A percentile compares a stretch with the other conserved stretches of the same genome.
Conservation (phyloP, 2,797 vertebrate species). For the Corythornis leucogaster region DNA sequence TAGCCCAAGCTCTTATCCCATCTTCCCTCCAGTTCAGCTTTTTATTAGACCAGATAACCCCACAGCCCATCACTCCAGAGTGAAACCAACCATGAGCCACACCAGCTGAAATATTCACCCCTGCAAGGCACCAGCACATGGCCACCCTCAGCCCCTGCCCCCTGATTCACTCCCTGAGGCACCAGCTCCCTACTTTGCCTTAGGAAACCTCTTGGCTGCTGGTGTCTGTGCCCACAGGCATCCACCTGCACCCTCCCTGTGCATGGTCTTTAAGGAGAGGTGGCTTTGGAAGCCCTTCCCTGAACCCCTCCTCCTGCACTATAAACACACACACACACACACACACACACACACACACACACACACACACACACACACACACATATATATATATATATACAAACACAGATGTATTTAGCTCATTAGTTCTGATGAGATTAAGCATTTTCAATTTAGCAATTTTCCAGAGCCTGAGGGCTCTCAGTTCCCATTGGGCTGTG, state of each 20-base stretch:
- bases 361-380: accelerated
- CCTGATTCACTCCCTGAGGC: accelerated
- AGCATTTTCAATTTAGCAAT: not conserved
- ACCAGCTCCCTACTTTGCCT: not conserved
- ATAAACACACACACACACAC: no score
- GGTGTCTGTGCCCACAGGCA: not conserved
- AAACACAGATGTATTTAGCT: no score
- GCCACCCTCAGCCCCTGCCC: not conserved
- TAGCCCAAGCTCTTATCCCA: not conserved
- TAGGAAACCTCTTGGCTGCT: not conserved
- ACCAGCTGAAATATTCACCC: not conserved
- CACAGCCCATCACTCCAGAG: not conserved
- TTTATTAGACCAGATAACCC: not conserved
- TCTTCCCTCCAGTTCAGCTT: not conserved
- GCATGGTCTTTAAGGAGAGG: not conserved
- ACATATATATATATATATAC: no score
- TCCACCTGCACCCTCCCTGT: not conserved
- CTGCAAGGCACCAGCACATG: no score
- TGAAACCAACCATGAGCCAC: accelerated
- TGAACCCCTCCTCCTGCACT: not conserved
- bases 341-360: accelerated
- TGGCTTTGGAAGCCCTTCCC: not conserved
- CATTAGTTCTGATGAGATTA: not conserved
- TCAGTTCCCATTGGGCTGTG: accelerated
- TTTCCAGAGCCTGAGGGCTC: not conserved